Evolutionary conservation across 2,113 vertebrate genomes (phyloP), one percentile per base, ranked within the genome.

Genomic region (Aspidoscelis tigris): DNA sequence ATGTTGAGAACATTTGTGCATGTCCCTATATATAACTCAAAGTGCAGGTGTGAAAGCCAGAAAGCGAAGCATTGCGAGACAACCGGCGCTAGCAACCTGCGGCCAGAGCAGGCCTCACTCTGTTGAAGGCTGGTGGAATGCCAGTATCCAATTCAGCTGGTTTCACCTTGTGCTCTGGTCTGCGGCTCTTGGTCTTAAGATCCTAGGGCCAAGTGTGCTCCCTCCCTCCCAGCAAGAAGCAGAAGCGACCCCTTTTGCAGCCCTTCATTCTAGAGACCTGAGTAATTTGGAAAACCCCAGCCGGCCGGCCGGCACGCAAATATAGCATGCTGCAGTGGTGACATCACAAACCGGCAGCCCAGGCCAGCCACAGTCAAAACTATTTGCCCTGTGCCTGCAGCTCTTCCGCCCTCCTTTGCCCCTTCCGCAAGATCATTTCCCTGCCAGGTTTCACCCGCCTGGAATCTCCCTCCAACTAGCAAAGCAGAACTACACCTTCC

Each of bases 401-500:
- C 0, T 68, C n/a, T 61, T 2, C 39, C 70, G 8, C 41, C n/a
- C 47, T 50, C 24, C 20, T 50, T 44, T 85, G 0, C 3, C 6
- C n/a, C 21, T 9, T 22, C 55, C 14, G n/a, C 24, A 18, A 41
- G 4, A 10, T 0, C 2, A 22, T 14, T 50, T 24, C 73, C 44
- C 75, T 76, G 2, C 82, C 82, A 78, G 0, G 10, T 4, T 5
- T 18, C 21, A 2, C 3, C 21, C 21, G 8, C 41, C 5, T 53
- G n/a, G 2, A 5, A 21, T 8, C 44, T 39, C 5, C 43, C 7
- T 16, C 43, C 3, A 2, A 10, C 8, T 0, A 1, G 24, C 43
- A 80, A 44, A 9, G 24, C 72, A 66, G 65, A n/a, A 20, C 7
- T 5, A 16, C 12, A 0, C 5, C 44, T 53, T 7, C 3, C 50